A percentile compares a stretch with the other conserved stretches of the same genome.
Evolutionary conservation across 2,113 vertebrate genomes (phyloP).

Genomic region (Eulacestoma nigropectus): DNA sequence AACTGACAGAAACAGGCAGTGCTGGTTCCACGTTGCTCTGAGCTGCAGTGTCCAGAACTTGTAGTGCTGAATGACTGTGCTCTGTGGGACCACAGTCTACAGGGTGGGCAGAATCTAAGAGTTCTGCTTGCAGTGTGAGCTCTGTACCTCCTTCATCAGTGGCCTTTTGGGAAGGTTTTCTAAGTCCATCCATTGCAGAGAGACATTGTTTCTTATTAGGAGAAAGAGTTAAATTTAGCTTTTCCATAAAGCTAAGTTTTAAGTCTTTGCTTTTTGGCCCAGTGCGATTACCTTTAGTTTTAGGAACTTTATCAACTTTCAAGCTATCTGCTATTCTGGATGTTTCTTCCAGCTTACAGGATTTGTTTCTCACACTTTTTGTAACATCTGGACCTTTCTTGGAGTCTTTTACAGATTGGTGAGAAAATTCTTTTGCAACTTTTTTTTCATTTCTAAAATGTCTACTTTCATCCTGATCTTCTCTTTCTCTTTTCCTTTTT

Average conservation of each 20-base stretch:
- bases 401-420: slow-evolving; percentile 48
- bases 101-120: not conserved
- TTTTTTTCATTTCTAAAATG: slow-evolving; percentile 65
- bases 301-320: slow-evolving; percentile 18
- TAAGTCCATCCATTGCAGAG: not conserved
- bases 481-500: slow-evolving; percentile 73
- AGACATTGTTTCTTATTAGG: slow-evolving; percentile 82
- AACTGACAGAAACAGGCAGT: not conserved
- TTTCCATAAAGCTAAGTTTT: slow-evolving; percentile 97
- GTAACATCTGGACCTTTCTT: slow-evolving; percentile 27
- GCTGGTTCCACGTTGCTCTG: not conserved
- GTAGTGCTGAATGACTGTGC: not conserved
- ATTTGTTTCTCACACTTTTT: slow-evolving; percentile 44
- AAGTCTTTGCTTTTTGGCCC: slow-evolving; percentile 69
- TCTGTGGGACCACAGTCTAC: not conserved
- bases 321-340: not conserved
- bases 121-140: not conserved
- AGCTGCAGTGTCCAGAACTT: not conserved
- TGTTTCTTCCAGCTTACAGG: not conserved
- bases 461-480: slow-evolving; percentile 62
- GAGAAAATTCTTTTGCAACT: slow-evolving; percentile 6
- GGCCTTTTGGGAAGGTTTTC: slow-evolving; percentile 2
- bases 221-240: slow-evolving; percentile 91
- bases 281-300: slow-evolving; percentile 1
- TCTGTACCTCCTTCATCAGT: not conserved